Conservation (phyloP, 2,888 invertebrate genomes). For the Lasiommata megera region DNA sequence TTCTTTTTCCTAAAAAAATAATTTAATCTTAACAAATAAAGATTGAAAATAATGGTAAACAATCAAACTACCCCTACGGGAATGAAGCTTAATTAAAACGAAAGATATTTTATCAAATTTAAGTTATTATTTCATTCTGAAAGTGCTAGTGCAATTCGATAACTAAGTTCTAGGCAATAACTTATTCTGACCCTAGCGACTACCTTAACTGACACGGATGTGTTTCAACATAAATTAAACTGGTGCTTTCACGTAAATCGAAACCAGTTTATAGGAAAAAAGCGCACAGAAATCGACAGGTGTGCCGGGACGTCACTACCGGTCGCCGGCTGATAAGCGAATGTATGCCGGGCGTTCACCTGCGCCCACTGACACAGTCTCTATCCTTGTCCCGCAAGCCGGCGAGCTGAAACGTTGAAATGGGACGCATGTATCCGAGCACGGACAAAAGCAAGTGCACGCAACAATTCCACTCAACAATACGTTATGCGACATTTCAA, state of each 20-base stretch:
- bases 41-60: too few relatives aligned
- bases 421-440: slow-evolving; percentile 42
- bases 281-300: slow-evolving; percentile 57
- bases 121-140: neutral
- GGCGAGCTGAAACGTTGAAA: slow-evolving; percentile 30
- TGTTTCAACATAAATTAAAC: slow-evolving; percentile 34
- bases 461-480: slow-evolving; percentile 53
- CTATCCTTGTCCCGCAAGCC: slow-evolving; percentile 52
- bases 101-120: too few relatives aligned
- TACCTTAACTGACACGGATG: slow-evolving; percentile 32
- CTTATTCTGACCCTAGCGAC: neutral
- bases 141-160: too few relatives aligned
- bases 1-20: too few relatives aligned
- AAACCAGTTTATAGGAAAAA: slow-evolving; percentile 36
- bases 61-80: too few relatives aligned
- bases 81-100: too few relatives aligned
- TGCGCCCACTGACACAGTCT: slow-evolving; percentile 69
- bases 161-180: too few relatives aligned
- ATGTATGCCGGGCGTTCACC: slow-evolving; percentile 78
- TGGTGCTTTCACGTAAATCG: slow-evolving; percentile 36
- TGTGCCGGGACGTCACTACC: slow-evolving; percentile 62
- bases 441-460: slow-evolving; percentile 47
- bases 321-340: slow-evolving; percentile 70
- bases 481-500: slow-evolving; percentile 56
- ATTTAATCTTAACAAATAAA: too few relatives aligned